Evolutionary conservation across 1,140 invertebrate species (phyloP).

Genomic region (Agrilus planipennis): DNA sequence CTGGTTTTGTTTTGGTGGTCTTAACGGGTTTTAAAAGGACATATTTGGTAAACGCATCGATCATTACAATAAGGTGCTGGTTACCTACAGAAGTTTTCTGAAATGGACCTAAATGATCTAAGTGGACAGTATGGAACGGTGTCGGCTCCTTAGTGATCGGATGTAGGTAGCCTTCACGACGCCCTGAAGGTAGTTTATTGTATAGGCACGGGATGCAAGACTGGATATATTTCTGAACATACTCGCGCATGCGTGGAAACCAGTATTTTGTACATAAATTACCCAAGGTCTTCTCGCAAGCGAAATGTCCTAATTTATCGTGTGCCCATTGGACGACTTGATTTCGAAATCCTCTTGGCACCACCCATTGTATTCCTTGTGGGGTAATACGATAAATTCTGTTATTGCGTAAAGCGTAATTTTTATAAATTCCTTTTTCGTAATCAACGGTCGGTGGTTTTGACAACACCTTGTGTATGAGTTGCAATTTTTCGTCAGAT

Average conservation of each 20-base stretch:
- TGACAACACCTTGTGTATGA: no score
- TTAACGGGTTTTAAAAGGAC: constrained; percentile 9
- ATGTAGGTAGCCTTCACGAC: constrained; percentile 16
- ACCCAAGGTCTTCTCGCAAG: constrained; percentile 3
- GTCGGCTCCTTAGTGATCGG: constrained; percentile 16
- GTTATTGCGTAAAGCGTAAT: no score
- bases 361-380: no score
- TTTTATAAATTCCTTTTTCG: no score
- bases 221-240: constrained; percentile 11
- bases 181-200: constrained; percentile 18
- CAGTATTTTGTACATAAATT: constrained; percentile 8
- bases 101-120: constrained; percentile 21
- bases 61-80: constrained; percentile 14
- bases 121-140: constrained; percentile 18
- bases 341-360: no score
- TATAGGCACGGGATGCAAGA: constrained; percentile 25
- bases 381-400: no score
- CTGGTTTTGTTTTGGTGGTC: constrained; percentile 7
- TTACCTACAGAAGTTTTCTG: constrained; percentile 9
- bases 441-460: no score
- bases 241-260: constrained; percentile 24
- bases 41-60: constrained; percentile 19
- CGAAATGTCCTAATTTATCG: constrained; percentile 7
- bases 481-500: no score
- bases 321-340: no score